Evolutionary conservation across 2,888 invertebrate species (phyloP).

Genomic region (Eucera pruinosa): DNA sequence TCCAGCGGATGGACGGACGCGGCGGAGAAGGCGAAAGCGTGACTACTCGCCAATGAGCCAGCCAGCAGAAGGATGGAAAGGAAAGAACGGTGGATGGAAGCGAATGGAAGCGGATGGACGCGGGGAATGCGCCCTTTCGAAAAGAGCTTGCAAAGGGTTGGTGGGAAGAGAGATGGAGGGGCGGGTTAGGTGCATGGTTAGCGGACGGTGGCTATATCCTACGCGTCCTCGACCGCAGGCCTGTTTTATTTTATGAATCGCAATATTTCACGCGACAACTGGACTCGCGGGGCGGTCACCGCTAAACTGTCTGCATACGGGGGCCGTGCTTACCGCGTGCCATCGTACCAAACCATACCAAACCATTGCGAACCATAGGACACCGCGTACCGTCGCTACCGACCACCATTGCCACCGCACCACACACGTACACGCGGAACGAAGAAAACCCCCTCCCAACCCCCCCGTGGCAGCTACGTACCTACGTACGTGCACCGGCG

Average conservation of each 20-base stretch:
- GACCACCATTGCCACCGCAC: constrained; percentile 58
- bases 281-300: constrained; percentile 82
- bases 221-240: constrained; percentile 83
- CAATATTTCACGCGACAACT: constrained; percentile 84
- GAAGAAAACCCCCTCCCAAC: constrained; percentile 41
- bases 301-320: constrained; percentile 82
- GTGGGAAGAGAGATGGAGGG: constrained; percentile 47
- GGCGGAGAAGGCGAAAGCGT: not conserved
- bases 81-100: constrained; percentile 60
- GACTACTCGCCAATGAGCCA: constrained; percentile 2
- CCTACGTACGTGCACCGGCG: not conserved
- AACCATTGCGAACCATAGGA: too few relatives aligned
- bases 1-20: not conserved
- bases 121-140: constrained; percentile 53
- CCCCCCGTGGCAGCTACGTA: too few relatives aligned
- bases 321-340: constrained; percentile 80
- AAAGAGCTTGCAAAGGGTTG: constrained; percentile 60
- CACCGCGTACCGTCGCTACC: constrained; percentile 68
- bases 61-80: constrained; percentile 12
- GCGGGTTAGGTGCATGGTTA: constrained; percentile 77
- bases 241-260: constrained; percentile 84
- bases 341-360: constrained; percentile 76
- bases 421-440: too few relatives aligned
- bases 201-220: constrained; percentile 79
- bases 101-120: too few relatives aligned